Conservation (phyloP, 2,888 invertebrate genomes). For the Punctoribates punctum region DNA sequence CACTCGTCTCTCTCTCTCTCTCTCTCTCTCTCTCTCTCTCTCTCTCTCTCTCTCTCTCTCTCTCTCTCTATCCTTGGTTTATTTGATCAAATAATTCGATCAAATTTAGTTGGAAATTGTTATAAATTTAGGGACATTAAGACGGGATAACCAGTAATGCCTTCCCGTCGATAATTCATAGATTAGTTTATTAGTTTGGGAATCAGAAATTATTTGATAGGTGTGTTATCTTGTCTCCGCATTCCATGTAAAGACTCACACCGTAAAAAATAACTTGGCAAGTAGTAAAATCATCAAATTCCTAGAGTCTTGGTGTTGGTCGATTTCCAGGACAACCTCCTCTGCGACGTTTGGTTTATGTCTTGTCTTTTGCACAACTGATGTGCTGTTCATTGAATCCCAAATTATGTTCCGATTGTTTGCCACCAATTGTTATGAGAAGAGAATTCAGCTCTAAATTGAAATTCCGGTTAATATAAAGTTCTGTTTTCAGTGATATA, state of each 20-base stretch:
- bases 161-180: too few relatives aligned
- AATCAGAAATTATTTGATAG: too few relatives aligned
- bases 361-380: too few relatives aligned
- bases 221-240: too few relatives aligned
- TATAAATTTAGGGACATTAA: not conserved
- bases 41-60: slow-evolving; percentile 7
- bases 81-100: not conserved
- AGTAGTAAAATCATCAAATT: too few relatives aligned
- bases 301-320: too few relatives aligned
- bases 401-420: not conserved
- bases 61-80: not conserved
- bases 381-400: not conserved
- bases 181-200: too few relatives aligned
- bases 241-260: too few relatives aligned
- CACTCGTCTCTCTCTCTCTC: not conserved
- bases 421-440: not conserved
- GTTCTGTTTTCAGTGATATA: not conserved
- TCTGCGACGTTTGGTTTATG: too few relatives aligned
- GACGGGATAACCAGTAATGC: not conserved
- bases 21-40: not conserved
- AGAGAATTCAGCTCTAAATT: not conserved
- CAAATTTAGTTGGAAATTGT: not conserved
- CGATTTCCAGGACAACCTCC: too few relatives aligned
- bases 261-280: too few relatives aligned
- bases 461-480: too few relatives aligned